These are phyloP conservation scores for Enchytraeus crypticus DNA, from an alignment of 2,888 invertebrate genomes.

Conservation along the genomic window DNA sequence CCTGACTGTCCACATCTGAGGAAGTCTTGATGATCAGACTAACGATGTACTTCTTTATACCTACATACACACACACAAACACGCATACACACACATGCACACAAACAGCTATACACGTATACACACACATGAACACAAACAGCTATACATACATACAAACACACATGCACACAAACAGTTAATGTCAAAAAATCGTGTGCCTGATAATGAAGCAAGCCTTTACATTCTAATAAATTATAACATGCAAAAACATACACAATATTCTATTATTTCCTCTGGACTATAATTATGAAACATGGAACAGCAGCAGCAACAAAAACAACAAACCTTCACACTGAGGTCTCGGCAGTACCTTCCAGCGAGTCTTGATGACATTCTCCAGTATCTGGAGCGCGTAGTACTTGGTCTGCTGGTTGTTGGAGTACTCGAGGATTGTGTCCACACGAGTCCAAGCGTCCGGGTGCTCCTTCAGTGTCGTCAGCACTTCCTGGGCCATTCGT, in stretches of 20 bases:
- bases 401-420: constrained; percentile 92
- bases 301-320: too few relatives aligned
- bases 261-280: too few relatives aligned
- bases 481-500: constrained; percentile 78
- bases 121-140: too few relatives aligned
- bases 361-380: constrained; percentile 94
- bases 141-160: too few relatives aligned
- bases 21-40: constrained; percentile 96
- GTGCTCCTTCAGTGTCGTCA: constrained; percentile 90
- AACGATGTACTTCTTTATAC: constrained; percentile 98
- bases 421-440: constrained; percentile 95
- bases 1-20: constrained; percentile 77
- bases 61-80: too few relatives aligned
- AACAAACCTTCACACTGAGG: constrained; percentile 79
- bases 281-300: background rate
- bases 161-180: background rate
- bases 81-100: too few relatives aligned
- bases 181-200: background rate
- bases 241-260: background rate
- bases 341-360: constrained; percentile 96
- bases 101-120: too few relatives aligned
- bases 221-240: background rate
- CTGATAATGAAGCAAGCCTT: background rate
- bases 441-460: constrained; percentile 99
- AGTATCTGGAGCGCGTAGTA: constrained; percentile 98